Evolutionary conservation across 2,888 invertebrate genomes (phyloP).

Genomic region (Sphinx pinastri): DNA sequence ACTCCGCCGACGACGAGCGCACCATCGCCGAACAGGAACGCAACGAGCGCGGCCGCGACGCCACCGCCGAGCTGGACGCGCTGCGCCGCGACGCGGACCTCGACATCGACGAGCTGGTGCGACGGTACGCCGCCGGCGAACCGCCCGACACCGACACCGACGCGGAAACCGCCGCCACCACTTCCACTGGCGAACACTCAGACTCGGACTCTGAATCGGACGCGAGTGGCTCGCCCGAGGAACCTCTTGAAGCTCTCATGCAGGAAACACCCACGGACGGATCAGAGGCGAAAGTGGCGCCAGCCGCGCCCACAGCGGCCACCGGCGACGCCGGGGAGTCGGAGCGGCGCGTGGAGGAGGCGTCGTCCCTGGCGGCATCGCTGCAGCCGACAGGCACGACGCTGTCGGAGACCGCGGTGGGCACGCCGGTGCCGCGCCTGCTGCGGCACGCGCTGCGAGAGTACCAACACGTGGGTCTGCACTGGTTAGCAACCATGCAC

Average conservation of each 20-base stretch:
- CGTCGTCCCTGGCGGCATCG: constrained; percentile 96
- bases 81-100: constrained; percentile 91
- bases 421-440: constrained; percentile 96
- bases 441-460: constrained; percentile 95
- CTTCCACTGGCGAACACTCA: constrained; percentile 41
- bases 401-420: constrained; percentile 95
- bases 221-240: constrained; percentile 50
- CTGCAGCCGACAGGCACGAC: constrained; percentile 99
- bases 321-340: constrained; percentile 32
- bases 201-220: constrained; percentile 46
- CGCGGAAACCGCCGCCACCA: constrained; percentile 44
- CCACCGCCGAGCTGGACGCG: constrained; percentile 88
- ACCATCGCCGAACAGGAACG: constrained; percentile 77
- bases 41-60: constrained; percentile 86
- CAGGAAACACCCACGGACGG: constrained; percentile 34
- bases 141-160: constrained; percentile 34
- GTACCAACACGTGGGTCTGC: constrained; percentile 98
- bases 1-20: constrained; percentile 86
- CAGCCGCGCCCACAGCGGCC: background rate
- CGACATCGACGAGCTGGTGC: constrained; percentile 90
- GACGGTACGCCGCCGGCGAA: constrained; percentile 84
- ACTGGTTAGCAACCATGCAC: constrained; percentile 98
- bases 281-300: constrained; percentile 66
- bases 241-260: constrained; percentile 48
- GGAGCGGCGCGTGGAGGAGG: constrained; percentile 92